Percentiles rank a stretch among this genome's conserved stretches.
phyloP scores from a whole-genome alignment of 2,113 vertebrate species.

The Charina bottae region DNA sequence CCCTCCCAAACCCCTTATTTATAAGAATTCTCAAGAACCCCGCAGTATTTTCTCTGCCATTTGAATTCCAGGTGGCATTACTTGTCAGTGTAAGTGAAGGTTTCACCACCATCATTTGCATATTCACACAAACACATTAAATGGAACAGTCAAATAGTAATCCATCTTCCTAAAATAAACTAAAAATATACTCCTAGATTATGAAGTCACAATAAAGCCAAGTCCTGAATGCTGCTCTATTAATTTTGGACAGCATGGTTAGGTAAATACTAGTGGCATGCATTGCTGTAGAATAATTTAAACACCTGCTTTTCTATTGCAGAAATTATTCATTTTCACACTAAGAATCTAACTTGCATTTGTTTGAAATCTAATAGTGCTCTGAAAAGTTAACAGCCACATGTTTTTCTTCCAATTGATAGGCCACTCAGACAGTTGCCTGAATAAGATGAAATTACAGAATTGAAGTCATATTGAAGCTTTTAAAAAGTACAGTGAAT shows the following conservation, averaged over 20 bases:
- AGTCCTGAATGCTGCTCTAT: conserved; percentile 43
- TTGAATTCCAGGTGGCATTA: not conserved
- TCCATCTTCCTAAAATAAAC: conserved; percentile 3
- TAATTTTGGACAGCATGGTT: conserved; percentile 22
- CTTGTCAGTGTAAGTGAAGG: not conserved
- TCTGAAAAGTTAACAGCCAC: conserved; percentile 9
- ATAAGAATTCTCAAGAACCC: not conserved
- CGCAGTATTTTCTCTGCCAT: conserved; percentile 35
- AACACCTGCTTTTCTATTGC: conserved; percentile 50
- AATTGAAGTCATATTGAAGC: not conserved
- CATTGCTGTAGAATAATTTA: conserved; percentile 51
- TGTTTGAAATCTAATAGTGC: conserved; percentile 33
- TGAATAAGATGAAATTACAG: conserved; percentile 15
- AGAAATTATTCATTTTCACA: conserved; percentile 19
- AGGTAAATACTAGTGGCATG: conserved; percentile 52
- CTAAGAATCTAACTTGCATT: conserved; percentile 43
- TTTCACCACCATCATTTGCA: conserved; percentile 33
- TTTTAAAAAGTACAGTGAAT: not conserved
- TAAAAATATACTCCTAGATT: not conserved
- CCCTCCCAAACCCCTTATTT: not conserved
- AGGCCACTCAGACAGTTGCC: not conserved
- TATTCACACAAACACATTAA: conserved; percentile 37
- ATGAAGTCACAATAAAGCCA: conserved; percentile 1
- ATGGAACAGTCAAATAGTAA: not conserved
- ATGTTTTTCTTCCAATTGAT: not conserved